Conservation (phyloP, 2,113 vertebrate genomes). For the Plotosus lineatus region DNA sequence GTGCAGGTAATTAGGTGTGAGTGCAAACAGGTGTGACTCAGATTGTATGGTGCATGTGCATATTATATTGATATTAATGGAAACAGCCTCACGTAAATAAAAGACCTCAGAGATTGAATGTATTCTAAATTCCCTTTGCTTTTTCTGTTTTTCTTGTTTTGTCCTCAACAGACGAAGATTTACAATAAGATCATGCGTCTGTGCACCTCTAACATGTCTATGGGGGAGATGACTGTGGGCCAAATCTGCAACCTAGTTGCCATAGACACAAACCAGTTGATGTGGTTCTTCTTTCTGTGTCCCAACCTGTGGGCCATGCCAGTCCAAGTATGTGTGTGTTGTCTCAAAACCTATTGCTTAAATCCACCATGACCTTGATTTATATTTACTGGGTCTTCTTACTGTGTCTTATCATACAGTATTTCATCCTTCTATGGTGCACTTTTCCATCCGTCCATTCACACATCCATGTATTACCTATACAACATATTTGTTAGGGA, state of each 20-base stretch:
- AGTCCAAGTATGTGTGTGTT: slow-evolving; percentile 80
- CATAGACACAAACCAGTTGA: slow-evolving; percentile 96
- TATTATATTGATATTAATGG: neutral
- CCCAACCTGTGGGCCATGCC: slow-evolving; percentile 99
- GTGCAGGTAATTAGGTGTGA: no score
- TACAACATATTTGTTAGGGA: no score
- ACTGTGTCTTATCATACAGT: neutral
- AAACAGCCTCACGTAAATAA: neutral
- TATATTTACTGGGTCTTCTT: neutral
- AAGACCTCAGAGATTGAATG: neutral
- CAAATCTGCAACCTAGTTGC: slow-evolving; percentile 98
- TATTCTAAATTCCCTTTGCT: neutral
- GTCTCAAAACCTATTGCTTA: neutral
- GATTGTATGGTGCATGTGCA: no score
- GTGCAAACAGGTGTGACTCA: no score
- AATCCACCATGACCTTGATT: neutral
- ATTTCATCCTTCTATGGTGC: neutral
- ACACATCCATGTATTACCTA: no score
- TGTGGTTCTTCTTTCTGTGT: slow-evolving; percentile 99
- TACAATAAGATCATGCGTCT: slow-evolving; percentile 98
- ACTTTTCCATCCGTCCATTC: no score
- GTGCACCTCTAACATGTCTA: slow-evolving; percentile 96
- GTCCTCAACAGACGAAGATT: slow-evolving; percentile 86
- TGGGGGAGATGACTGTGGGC: slow-evolving; percentile 93
- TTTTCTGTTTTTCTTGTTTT: neutral